Evolutionary conservation across 1,140 invertebrate species (phyloP), one percentile per base, ranked within the genome.

Genomic region (Penaeus japonicus): DNA sequence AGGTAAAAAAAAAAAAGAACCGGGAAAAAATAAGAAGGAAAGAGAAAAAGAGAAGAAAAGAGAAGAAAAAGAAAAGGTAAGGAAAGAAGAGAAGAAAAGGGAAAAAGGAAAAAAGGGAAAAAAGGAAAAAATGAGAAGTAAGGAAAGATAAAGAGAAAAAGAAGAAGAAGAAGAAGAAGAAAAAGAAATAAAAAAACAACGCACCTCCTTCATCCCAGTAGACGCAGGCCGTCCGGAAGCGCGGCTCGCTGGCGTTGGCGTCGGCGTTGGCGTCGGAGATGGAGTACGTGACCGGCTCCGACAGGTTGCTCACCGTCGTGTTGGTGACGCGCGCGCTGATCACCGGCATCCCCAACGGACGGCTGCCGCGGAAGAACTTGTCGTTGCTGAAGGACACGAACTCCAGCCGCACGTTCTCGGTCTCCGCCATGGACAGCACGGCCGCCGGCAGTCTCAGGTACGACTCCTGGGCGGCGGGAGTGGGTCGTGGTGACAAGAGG

Each of bases 201-300:
- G 91, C 92, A 94, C 93, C 92, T 59, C 90, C 65, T 32, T 91
- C 90, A 85, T 94, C 91, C 94, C 94, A 94, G 87, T 92, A 94
- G 10, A 93, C 93, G 91, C 94, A 94, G 0, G 39, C 57, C 54
- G 92, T 90, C 91, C 91, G 39, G 47, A 86, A 54, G 82, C 62
- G 89, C 90, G 91, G 75, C 90, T 90, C 89, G 65, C 89, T 70
- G 84, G 77, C 91, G 18, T 65, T 55, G 39, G 77, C 91, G 18
- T 65, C 53, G 39, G 73, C 20, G 39, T 47, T 77, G 55, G 20
- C 77, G 91, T 90, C 81, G 87, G 92, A 90, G 20, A 93, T 90
- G 35, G 91, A 91, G 80, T 93, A 94, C 17, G 90, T 86, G 0
- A 94, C 91, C 5, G 93, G 93, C 32, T 92, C 90, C 0, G 91